phyloP scores from a whole-genome alignment of 2,113 vertebrate genomes.

The Myotis davidii region DNA sequence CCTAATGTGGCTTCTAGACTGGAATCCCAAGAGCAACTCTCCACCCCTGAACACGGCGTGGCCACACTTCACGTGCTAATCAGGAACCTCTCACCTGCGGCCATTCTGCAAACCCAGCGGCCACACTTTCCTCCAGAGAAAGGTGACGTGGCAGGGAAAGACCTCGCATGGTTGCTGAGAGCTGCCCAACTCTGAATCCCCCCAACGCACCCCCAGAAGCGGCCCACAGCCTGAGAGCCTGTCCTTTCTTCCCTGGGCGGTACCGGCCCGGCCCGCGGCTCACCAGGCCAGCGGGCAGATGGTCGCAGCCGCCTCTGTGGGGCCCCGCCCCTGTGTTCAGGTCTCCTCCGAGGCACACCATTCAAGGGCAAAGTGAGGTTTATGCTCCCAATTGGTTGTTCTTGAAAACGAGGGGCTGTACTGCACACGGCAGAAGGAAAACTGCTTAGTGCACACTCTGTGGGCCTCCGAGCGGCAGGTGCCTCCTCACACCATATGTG shows the following conservation, averaged over 20 bases:
- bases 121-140: background rate
- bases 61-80: accelerated
- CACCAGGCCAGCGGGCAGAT: constrained; percentile 53
- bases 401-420: constrained; percentile 69
- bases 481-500: constrained; percentile 67
- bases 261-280: background rate
- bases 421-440: constrained; percentile 65
- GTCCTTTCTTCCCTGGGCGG: constrained; percentile 25
- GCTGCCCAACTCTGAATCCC: background rate
- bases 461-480: constrained; percentile 47
- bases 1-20: background rate
- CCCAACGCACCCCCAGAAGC: background rate
- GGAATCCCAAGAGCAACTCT: background rate
- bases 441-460: constrained; percentile 70
- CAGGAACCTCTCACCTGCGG: background rate
- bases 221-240: background rate
- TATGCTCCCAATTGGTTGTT: constrained; percentile 76
- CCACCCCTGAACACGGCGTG: accelerated
- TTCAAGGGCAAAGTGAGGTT: constrained; percentile 80
- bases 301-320: background rate
- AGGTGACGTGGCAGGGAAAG: background rate
- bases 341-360: constrained; percentile 62
- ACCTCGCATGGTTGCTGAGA: background rate
- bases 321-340: constrained; percentile 24
- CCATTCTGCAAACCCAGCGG: background rate